phyloP scores from a whole-genome alignment of 2,113 vertebrate species.

The Noctilio leporinus region DNA sequence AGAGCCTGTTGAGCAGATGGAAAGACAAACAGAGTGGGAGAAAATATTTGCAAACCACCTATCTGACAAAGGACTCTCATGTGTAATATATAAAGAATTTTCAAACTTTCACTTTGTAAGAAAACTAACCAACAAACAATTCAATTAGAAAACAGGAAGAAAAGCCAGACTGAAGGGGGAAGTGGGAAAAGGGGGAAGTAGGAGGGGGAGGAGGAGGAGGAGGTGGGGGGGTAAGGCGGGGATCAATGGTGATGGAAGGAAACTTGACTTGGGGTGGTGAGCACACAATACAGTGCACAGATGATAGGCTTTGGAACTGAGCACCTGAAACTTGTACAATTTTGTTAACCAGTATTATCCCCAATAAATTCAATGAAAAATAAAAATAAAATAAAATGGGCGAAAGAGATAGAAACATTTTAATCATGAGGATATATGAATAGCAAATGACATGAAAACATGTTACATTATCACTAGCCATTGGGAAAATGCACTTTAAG shows the following conservation, averaged over 20 bases:
- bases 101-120: background rate
- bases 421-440: background rate
- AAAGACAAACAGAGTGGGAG: background rate
- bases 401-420: background rate
- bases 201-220: too few species aligned
- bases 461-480: background rate
- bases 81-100: background rate
- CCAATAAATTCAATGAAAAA: too few species aligned
- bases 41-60: background rate
- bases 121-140: background rate
- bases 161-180: background rate
- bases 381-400: background rate
- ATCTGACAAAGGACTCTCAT: background rate
- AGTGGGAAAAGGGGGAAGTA: too few species aligned
- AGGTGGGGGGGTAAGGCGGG: too few species aligned
- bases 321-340: too few species aligned
- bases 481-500: background rate
- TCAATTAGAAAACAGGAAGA: background rate
- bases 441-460: background rate
- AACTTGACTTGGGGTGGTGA: too few species aligned
- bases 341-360: too few species aligned
- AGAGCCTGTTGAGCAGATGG: background rate
- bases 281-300: too few species aligned
- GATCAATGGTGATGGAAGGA: too few species aligned
- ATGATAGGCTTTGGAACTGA: too few species aligned